These are phyloP conservation scores for Dipodomys spectabilis DNA, from an alignment of 2,113 vertebrate genomes.

Conservation along the genomic window DNA sequence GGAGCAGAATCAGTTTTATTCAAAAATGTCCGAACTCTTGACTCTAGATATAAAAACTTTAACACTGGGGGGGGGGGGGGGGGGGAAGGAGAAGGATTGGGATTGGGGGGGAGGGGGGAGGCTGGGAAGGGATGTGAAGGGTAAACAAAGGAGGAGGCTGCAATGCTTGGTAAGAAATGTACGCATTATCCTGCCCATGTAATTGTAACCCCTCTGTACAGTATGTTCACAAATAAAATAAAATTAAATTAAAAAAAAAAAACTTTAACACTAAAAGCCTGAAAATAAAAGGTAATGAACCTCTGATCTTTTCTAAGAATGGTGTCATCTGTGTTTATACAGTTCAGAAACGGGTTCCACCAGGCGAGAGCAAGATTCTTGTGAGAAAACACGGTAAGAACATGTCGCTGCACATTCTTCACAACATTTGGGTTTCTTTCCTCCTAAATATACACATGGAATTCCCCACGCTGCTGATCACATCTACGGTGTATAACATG, in stretches of 20 bases:
- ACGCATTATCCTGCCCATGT: too few species aligned
- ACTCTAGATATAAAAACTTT: conserved; percentile 1
- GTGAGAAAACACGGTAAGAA: conserved; percentile 26
- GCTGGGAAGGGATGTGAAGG: too few species aligned
- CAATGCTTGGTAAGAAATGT: too few species aligned
- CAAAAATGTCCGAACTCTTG: conserved; percentile 7
- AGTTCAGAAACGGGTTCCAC: not conserved
- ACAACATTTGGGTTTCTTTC: not conserved
- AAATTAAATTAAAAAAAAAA: too few species aligned
- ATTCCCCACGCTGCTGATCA: too few species aligned
- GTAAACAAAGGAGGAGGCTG: too few species aligned
- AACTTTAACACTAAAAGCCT: conserved; percentile 15
- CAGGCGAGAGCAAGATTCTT: not conserved
- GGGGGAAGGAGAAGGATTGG: too few species aligned
- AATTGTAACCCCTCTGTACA: too few species aligned
- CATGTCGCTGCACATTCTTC: not conserved
- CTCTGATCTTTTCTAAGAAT: conserved; percentile 56
- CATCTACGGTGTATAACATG: too few species aligned
- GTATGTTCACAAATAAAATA: too few species aligned
- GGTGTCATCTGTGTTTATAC: conserved; percentile 47
- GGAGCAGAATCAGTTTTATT: not conserved
- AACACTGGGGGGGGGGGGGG: too few species aligned
- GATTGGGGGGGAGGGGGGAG: too few species aligned
- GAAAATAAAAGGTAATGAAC: not conserved
- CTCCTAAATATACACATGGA: not conserved